Base-by-base conservation (phyloP, 2,888 invertebrate species). In the Caenorhabditis sinica region DNA sequence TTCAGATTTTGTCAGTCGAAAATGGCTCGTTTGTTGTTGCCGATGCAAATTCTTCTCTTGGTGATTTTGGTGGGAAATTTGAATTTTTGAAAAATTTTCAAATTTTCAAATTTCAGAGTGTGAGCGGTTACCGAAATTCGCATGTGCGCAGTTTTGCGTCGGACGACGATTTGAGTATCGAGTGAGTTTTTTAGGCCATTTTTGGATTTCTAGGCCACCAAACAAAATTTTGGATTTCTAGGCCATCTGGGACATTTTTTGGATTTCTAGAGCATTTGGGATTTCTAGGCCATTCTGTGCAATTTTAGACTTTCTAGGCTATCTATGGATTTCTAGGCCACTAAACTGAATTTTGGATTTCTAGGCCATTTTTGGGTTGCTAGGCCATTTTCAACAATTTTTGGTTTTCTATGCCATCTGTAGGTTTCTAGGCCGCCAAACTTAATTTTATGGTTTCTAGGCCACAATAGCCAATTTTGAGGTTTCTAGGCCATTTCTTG, bases 161-260 rank as follows among this genome's bases (percentile, higher is more conserved):
- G 8, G 61, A 25, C 9, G 56, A 71, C 23, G 40, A 69, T 53
- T 63, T 75, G 65, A 82, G 82, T 36, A 36, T 71, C 5, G 82
- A 75, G 83, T 83, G 33, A 76, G 82, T 72, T 60, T 49, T 28
- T 28, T 56, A 56, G 56, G 56, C 56, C 53, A 56, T 28, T 15
- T 3, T 5, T 2, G 9, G 15, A 6, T 1, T 56, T n/a, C 51
- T 51, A 51, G 51, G 51, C 23, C 51, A 20, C 23, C 4, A 23
- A 23, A 6, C 5, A 20, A 13, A 13, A 11, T 11, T 53, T 56
- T 28, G 11, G 53, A 20, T 23, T 51, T 23, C 23, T 23, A 23
- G 51, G 43, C 43, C 43, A 43, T 17, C 43, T 4, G 33, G 8
- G 8, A 33, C 33, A 33, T 6, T 6, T 8, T 43, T 8, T 43